Evolutionary conservation across 1,140 invertebrate genomes (phyloP).

Genomic region (Halyomorpha halys): DNA sequence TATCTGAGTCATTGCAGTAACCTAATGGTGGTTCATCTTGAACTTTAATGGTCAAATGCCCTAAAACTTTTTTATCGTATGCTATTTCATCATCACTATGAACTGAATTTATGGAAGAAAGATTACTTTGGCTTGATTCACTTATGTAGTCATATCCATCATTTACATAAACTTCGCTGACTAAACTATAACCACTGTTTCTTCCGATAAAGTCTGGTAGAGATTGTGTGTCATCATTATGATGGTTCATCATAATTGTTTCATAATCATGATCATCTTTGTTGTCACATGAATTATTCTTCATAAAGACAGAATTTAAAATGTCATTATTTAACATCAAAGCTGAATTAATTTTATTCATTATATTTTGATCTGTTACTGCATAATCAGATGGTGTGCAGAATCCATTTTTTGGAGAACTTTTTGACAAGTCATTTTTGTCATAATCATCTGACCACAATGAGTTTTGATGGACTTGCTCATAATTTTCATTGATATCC

Average conservation of each 20-base stretch:
- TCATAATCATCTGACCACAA: too few species aligned
- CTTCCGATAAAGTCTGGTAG: conserved; percentile 42
- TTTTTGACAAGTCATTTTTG: conserved; percentile 38
- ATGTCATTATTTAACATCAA: not conserved
- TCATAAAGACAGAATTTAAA: not conserved
- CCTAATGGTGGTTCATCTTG: conserved; percentile 60
- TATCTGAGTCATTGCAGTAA: conserved; percentile 53
- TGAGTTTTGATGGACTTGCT: too few species aligned
- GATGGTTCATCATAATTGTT: conserved; percentile 32
- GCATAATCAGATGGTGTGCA: conserved; percentile 46
- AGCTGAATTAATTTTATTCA: conserved; percentile 20
- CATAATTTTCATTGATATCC: conserved; percentile 33
- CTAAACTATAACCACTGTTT: conserved; percentile 50
- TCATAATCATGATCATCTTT: conserved; percentile 34
- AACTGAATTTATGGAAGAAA: conserved; percentile 25
- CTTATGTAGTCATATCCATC: conserved; percentile 59
- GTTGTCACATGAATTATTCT: not conserved
- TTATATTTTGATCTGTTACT: conserved; percentile 8
- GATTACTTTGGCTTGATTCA: conserved; percentile 43
- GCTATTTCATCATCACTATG: conserved; percentile 29
- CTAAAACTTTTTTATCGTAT: conserved; percentile 49
- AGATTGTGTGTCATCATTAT: conserved; percentile 34
- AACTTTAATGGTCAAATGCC: conserved; percentile 66
- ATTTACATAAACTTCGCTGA: conserved; percentile 67
- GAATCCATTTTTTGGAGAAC: conserved; percentile 34